Percentiles rank a stretch among this genome's conserved stretches.
These are phyloP conservation scores for Perca fluviatilis DNA, from an alignment of 2,113 vertebrate genomes.

Conservation along the genomic window DNA sequence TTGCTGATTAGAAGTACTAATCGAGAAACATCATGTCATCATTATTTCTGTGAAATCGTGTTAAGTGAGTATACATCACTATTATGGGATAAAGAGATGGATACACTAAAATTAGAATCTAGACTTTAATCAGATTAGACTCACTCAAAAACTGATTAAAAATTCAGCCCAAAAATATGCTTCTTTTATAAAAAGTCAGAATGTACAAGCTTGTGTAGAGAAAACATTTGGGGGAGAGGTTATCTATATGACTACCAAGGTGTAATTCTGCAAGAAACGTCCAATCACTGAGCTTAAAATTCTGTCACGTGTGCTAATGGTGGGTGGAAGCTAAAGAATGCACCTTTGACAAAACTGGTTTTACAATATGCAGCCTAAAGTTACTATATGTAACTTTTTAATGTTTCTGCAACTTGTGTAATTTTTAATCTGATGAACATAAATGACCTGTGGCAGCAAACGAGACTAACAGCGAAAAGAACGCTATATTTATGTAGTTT, in stretches of 20 bases:
- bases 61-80: neutral
- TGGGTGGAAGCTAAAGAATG: neutral
- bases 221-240: neutral
- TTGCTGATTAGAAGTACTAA: slow-evolving; percentile 29
- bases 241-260: neutral
- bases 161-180: neutral
- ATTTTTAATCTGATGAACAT: no score
- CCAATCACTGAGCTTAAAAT: neutral
- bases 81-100: slow-evolving; percentile 15
- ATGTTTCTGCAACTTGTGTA: no score
- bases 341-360: neutral
- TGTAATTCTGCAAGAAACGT: neutral
- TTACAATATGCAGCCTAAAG: neutral
- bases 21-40: slow-evolving; percentile 9
- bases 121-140: slow-evolving; percentile 29
- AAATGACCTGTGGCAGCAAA: no score
- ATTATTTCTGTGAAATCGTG: slow-evolving; percentile 14
- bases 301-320: no score
- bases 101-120: slow-evolving; percentile 6
- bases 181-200: neutral
- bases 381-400: no score
- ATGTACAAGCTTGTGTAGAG: neutral
- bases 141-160: neutral
- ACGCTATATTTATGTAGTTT: no score
- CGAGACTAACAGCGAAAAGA: no score